Conservation (phyloP, 2,888 invertebrate species). For the Drosophila sordidula region DNA sequence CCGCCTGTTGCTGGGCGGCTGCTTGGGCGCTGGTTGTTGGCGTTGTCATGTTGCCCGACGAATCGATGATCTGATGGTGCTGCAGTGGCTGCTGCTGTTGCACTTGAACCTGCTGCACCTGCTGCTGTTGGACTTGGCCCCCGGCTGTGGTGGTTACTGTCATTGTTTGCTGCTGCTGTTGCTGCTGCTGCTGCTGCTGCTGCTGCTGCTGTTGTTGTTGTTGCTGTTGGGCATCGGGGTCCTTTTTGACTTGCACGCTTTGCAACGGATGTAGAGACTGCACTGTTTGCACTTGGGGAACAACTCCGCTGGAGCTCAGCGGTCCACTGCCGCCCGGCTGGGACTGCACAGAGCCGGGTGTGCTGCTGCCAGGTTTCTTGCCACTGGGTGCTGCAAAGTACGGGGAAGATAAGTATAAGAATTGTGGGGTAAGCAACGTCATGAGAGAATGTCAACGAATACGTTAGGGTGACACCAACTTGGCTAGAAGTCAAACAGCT, state of each 20-base stretch:
- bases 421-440: slow-evolving; percentile 1
- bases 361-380: slow-evolving; percentile 66
- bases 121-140: slow-evolving; percentile 77
- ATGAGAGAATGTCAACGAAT: slow-evolving; percentile 15
- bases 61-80: slow-evolving; percentile 84
- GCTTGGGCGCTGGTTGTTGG: slow-evolving; percentile 77
- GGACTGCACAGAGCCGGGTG: slow-evolving; percentile 54
- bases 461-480: slow-evolving; percentile 36
- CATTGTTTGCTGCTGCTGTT: slow-evolving; percentile 67
- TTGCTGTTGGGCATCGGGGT: slow-evolving; percentile 84
- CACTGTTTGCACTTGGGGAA: slow-evolving; percentile 84
- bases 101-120: slow-evolving; percentile 72
- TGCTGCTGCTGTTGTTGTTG: slow-evolving; percentile 62
- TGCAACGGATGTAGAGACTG: slow-evolving; percentile 84
- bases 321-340: slow-evolving; percentile 52
- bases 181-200: slow-evolving; percentile 74
- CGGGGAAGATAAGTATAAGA: slow-evolving; percentile 5
- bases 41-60: slow-evolving; percentile 84
- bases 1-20: slow-evolving; percentile 72
- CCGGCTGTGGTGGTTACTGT: slow-evolving; percentile 63
- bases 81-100: slow-evolving; percentile 77
- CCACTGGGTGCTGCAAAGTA: slow-evolving; percentile 67
- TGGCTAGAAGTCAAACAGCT: slow-evolving; percentile 16
- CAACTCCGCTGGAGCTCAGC: slow-evolving; percentile 59
- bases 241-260: slow-evolving; percentile 85